These are phyloP conservation scores for Tethea ocularis DNA, from an alignment of 2,888 invertebrate genomes.

Conservation along the genomic window DNA sequence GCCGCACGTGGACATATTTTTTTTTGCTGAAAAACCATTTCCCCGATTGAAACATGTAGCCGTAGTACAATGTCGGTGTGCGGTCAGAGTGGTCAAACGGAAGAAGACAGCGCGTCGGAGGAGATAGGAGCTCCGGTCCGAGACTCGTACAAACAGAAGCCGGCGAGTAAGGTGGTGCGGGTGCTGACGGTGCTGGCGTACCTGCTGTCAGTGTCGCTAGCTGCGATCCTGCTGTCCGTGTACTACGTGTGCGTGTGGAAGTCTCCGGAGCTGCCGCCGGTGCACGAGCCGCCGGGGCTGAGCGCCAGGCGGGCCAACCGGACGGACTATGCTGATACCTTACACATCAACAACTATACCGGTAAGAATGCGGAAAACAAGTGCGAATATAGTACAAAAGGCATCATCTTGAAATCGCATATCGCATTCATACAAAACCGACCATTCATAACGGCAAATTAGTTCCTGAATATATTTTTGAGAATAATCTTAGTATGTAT, in stretches of 20 bases:
- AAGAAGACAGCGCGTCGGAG: conserved; percentile 63
- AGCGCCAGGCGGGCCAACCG: conserved; percentile 39
- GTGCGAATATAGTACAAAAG: no score
- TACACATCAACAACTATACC: conserved; percentile 11
- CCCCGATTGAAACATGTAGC: conserved; percentile 48
- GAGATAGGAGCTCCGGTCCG: conserved; percentile 55
- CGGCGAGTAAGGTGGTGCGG: conserved; percentile 78
- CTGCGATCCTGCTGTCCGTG: conserved; percentile 90
- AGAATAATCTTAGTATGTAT: no score
- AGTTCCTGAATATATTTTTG: no score
- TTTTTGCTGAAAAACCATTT: conserved; percentile 33
- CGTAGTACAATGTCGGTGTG: conserved; percentile 65
- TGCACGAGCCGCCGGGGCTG: conserved; percentile 38
- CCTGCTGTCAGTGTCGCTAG: conserved; percentile 93
- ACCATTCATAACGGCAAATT: neutral
- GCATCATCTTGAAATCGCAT: no score
- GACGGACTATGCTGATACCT: conserved; percentile 31
- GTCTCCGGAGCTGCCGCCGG: conserved; percentile 82
- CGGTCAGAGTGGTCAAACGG: conserved; percentile 61
- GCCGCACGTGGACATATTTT: conserved; percentile 46
- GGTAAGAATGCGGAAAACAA: conserved; percentile 10
- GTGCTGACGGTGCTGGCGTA: conserved; percentile 92
- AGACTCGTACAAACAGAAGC: conserved; percentile 70
- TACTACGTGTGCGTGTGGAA: conserved; percentile 94
- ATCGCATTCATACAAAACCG: no score